Evolutionary conservation across 1,140 invertebrate genomes (phyloP).

Genomic region (Belonocnema kinseyi): DNA sequence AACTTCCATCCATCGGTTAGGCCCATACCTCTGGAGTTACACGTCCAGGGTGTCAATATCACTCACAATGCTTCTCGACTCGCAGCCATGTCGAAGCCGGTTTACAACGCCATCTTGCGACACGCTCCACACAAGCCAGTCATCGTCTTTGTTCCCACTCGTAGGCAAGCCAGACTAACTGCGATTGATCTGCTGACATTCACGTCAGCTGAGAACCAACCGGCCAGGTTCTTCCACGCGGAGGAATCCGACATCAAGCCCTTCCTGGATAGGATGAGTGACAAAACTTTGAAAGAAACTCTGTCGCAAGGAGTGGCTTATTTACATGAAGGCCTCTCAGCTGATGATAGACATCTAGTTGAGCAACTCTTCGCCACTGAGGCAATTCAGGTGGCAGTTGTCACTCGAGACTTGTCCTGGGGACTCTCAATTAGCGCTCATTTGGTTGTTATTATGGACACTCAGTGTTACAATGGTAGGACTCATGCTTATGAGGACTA

Average conservation of each 20-base stretch:
- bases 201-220: conserved; percentile 90
- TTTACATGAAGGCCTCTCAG: conserved; percentile 94
- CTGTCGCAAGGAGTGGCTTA: conserved; percentile 96
- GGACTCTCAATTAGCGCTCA: conserved; percentile 91
- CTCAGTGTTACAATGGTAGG: conserved; percentile 97
- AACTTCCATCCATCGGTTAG: conserved; percentile 99
- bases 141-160: conserved; percentile 97
- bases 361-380: conserved; percentile 95
- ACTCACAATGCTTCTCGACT: conserved; percentile 97
- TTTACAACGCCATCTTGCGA: conserved; percentile 95
- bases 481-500: conserved; percentile 97
- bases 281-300: conserved; percentile 93
- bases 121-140: conserved; percentile 93
- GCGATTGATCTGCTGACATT: conserved; percentile 97
- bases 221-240: conserved; percentile 92
- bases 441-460: conserved; percentile 98
- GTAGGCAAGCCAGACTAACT: conserved; percentile 94
- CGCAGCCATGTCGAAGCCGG: conserved; percentile 97
- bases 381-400: conserved; percentile 95
- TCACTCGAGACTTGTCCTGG: conserved; percentile 94
- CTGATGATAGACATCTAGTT: conserved; percentile 90
- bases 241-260: conserved; percentile 91
- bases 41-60: conserved; percentile 97
- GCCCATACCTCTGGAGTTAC: conserved; percentile 95
- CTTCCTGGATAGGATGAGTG: conserved; percentile 90